Evolutionary conservation across 2,797 vertebrate species (phyloP), one percentile per base, ranked within the genome.

Genomic region (Eidolon dupreanum): DNA sequence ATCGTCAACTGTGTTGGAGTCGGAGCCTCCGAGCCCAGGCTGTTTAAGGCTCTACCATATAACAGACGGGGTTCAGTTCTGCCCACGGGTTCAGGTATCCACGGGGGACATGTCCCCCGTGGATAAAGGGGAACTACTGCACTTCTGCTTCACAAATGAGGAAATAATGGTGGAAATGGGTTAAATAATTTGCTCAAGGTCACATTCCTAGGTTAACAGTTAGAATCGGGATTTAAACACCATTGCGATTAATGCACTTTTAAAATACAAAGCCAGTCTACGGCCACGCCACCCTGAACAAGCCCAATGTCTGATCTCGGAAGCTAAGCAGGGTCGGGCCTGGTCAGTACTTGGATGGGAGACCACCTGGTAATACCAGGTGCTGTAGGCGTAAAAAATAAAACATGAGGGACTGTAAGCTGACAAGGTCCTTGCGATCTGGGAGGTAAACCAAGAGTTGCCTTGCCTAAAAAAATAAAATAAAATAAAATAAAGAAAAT

Each of bases 151-250:
- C 43, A 91, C 33, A 70, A 87, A 70, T n/a, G 33, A 88, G 26
- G 38, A 73, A 41, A 68, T 2, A 61, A 26, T 36, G 38, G 9
- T 70, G 28, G 74, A 53, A 85, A 24, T 4, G 10, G 43, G 38
- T 65, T 83, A 65, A 91, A 77, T n/a, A 75, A 91, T 93, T 91
- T 84, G 28, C 53, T 94, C 59, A 73, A 78, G 38, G 43, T 88
- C 46, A 88, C 28, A 85, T 51, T 84, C 33, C 22, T 28, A 84
- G 65, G 24, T 85, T 85, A 75, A 53, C 55, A 2, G 19, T 75
- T 84, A 57, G 20, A 61, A 86, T 61, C 36, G 90, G n/a, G 26
- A 66, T 71, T 90, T 84, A 82, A 85, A 84, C 31, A 12, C 41
- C 84, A 90, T 83, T 65, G 93, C 46, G 3, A 63, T 22, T 83